These are phyloP conservation scores for Rhagonycha lutea DNA, from an alignment of 2,888 invertebrate species.

Conservation along the genomic window DNA sequence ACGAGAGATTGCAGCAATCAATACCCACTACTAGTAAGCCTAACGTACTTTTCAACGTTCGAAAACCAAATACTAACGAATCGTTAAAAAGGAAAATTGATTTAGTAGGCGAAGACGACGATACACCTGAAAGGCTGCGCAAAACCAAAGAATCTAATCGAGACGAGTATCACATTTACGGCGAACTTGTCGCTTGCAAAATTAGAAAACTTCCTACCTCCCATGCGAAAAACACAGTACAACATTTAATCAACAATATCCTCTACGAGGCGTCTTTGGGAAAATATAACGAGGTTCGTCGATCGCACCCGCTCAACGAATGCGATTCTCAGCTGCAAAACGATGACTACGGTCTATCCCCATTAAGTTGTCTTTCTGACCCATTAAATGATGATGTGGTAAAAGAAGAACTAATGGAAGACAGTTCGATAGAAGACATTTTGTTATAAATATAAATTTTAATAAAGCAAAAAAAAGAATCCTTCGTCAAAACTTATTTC, in stretches of 20 bases:
- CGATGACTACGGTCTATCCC: not conserved
- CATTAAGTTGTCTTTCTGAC: not conserved
- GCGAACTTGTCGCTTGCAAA: not conserved
- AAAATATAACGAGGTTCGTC: not conserved
- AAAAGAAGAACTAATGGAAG: not conserved
- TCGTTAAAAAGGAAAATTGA: not conserved
- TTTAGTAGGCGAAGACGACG: not conserved
- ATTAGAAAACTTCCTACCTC: not conserved
- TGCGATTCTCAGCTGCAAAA: not conserved
- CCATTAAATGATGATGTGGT: not conserved
- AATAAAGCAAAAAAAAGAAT: not conserved
- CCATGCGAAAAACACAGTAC: not conserved
- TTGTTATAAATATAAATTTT: not conserved
- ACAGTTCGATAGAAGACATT: not conserved
- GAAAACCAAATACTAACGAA: not conserved
- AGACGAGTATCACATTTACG: not conserved
- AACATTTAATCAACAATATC: constrained; percentile 4
- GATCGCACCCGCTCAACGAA: not conserved
- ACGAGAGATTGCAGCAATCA: not conserved
- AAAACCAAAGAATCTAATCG: not conserved
- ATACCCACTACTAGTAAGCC: not conserved
- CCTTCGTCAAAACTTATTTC: not conserved
- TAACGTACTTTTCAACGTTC: not conserved
- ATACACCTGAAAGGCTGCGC: not conserved
- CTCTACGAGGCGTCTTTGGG: not conserved